Base-by-base conservation (phyloP, 2,888 invertebrate genomes). In the Nomada fabriciana region DNA sequence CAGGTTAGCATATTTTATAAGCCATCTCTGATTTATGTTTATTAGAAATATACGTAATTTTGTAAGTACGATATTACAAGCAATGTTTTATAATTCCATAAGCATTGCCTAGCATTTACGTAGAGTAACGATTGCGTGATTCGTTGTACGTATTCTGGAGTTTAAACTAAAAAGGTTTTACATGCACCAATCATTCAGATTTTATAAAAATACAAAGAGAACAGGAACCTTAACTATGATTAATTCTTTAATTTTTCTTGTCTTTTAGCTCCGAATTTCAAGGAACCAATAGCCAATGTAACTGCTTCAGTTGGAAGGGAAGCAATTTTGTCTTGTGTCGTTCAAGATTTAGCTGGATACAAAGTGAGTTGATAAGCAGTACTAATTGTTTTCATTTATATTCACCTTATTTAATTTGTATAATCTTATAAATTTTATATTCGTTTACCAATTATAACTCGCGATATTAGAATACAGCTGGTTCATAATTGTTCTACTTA, bases 221-320 rank as follows among this genome's bases (percentile, higher is more conserved):
- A 23, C 10, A 52, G n/a, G 50, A 15, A 4, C 36, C 7, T 36
- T 65, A 42, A 55, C 36, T 1, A 25, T 52, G 18, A 47, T 13
- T 74, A 61, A 77, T 18, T 18, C n/a, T 69, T 57, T 9, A 2
- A 9, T n/a, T 65, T 73, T 69, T 36, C 42, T 68, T 53, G 1
- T 18, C 95, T 61, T 97, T 96, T 96, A 94, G 96, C 96, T 94
- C 97, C 97, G 11, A 96, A 97, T 89, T 98, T 98, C 94, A 97
- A 96, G 91, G 96, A 96, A 76, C 97, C 97, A 71, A 97, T 98
- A 91, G 94, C 96, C 87, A 98, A 98, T 94, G 96, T 97, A 89
- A 98, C 98, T 10, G 96, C 96, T 13, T 96, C 98, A 18, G 96
- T 98, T 74, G 97, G 98, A 61, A 95, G 98, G 81, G 98, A 98